Percentiles rank a stretch among this genome's conserved stretches.
Conservation (phyloP, 2,888 invertebrate species). For the Idaea aversata region DNA sequence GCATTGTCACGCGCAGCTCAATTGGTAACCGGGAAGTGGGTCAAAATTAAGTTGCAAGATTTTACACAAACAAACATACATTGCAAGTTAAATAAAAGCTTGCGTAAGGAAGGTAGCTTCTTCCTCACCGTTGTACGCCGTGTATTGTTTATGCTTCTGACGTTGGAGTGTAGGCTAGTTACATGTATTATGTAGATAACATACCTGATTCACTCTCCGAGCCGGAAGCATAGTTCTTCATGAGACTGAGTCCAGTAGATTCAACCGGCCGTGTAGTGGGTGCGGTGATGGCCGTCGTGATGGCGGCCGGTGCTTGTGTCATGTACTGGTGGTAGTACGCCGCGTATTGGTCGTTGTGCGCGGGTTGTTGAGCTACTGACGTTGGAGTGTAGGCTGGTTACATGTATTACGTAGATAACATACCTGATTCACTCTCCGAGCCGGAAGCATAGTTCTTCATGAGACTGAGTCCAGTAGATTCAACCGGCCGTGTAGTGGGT, state of each 20-base stretch:
- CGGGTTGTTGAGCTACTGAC: constrained; percentile 17
- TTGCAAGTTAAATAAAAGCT: no score
- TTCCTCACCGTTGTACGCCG: constrained; percentile 36
- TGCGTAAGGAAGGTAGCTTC: no score
- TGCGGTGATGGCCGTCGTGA: constrained; percentile 17
- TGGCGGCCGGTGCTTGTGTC: constrained; percentile 27
- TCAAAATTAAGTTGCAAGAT: no score
- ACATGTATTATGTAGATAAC: constrained; percentile 5
- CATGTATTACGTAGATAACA: constrained; percentile 8
- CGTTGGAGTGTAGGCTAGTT: constrained; percentile 23
- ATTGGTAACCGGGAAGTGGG: no score
- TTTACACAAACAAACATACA: no score
- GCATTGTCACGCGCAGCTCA: no score
- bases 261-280: constrained; percentile 32
- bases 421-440: constrained; percentile 69
- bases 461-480: constrained; percentile 71
- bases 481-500: constrained; percentile 29
- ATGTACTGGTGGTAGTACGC: constrained; percentile 50
- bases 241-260: constrained; percentile 74
- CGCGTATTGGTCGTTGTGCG: constrained; percentile 45
- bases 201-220: constrained; percentile 70
- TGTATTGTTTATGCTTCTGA: constrained; percentile 18
- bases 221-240: constrained; percentile 81
- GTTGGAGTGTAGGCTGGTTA: constrained; percentile 24
- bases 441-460: constrained; percentile 82